A percentile compares a stretch with the other conserved stretches of the same genome.
These are phyloP conservation scores for Drosophila setosimentum DNA, from an alignment of 2,888 invertebrate genomes.

Conservation along the genomic window DNA sequence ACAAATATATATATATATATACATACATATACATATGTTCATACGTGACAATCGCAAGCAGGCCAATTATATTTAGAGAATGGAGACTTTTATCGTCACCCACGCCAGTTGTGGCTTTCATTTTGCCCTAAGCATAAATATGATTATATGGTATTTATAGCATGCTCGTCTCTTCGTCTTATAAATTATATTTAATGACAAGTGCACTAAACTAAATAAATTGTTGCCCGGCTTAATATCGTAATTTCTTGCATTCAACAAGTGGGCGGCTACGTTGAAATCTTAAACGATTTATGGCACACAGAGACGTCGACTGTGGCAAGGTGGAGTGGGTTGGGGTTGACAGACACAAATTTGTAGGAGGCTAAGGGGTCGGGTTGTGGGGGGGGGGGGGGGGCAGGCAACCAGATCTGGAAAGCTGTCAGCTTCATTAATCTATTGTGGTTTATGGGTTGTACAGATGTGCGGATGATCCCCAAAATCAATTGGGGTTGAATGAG, in stretches of 20 bases:
- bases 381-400: not conserved
- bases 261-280: conserved; percentile 64
- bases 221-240: conserved; percentile 72
- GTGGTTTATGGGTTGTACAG: conserved; percentile 50
- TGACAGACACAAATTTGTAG: conserved; percentile 43
- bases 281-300: conserved; percentile 61
- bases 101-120: conserved; percentile 32
- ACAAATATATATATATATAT: not conserved
- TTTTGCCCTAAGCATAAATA: conserved; percentile 32
- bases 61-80: conserved; percentile 32
- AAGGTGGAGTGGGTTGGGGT: not conserved
- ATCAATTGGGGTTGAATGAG: conserved; percentile 54
- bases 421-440: conserved; percentile 62
- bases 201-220: conserved; percentile 80
- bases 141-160: conserved; percentile 59
- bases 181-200: conserved; percentile 80
- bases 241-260: conserved; percentile 63
- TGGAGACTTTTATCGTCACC: conserved; percentile 35
- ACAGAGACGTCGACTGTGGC: conserved; percentile 2
- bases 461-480: conserved; percentile 41
- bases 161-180: conserved; percentile 29
- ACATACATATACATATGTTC: not conserved
- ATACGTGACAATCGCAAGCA: conserved; percentile 9
- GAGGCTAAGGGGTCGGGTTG: too few species aligned
- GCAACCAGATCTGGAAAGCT: conserved; percentile 9